A percentile compares a stretch with the other conserved stretches of the same genome.
These are phyloP conservation scores for Neoseiulus cucumeris DNA, from an alignment of 1,140 invertebrate genomes.

Conservation along the genomic window DNA sequence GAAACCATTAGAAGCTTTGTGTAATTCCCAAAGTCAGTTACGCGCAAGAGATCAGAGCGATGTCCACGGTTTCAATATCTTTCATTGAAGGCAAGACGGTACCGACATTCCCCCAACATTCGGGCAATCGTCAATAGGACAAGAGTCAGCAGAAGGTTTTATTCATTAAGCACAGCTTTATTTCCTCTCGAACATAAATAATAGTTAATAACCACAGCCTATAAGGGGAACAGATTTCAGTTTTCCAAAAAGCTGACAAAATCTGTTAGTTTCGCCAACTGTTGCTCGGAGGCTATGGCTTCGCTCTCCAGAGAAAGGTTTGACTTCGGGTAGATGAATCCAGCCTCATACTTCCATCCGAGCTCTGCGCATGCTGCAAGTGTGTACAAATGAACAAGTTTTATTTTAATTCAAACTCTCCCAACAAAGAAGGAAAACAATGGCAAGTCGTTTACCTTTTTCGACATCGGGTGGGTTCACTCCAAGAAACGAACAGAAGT, in stretches of 20 bases:
- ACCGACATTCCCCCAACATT: no score
- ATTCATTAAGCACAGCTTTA: no score
- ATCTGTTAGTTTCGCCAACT: neutral
- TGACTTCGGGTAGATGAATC: neutral
- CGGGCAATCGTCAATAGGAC: no score
- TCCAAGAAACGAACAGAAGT: neutral
- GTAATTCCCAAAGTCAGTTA: no score
- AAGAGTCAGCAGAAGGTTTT: no score
- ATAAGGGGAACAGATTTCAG: neutral
- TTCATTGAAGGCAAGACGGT: no score
- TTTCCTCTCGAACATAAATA: no score
- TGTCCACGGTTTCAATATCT: no score
- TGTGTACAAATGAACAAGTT: neutral
- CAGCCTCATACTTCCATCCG: neutral
- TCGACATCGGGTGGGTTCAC: neutral
- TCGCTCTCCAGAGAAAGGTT: neutral
- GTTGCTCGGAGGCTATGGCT: neutral
- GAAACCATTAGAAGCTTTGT: no score
- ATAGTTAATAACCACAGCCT: no score
- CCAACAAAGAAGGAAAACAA: no score
- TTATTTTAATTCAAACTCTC: neutral
- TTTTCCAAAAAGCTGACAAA: constrained; percentile 1
- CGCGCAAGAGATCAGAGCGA: no score
- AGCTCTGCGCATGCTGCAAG: neutral
- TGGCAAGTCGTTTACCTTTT: neutral